Conservation (phyloP, 2,797 vertebrate genomes). For the Lagocephalus sceleratus region DNA sequence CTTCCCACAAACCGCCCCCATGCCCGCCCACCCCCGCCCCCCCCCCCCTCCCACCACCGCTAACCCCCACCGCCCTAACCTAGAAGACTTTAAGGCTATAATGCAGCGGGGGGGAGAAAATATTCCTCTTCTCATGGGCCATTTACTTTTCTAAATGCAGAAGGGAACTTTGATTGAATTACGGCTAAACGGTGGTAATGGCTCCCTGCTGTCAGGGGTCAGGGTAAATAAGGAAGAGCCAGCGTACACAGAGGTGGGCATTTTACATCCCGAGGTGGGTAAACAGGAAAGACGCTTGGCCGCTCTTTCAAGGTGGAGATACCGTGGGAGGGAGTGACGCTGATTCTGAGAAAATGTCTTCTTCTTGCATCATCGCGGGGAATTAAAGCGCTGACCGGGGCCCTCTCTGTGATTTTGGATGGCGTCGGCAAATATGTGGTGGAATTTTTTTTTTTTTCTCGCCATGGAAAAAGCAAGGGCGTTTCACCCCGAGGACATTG, state of each 20-base stretch:
- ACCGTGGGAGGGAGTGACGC: slow-evolving; percentile 14
- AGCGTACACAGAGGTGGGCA: slow-evolving; percentile 68
- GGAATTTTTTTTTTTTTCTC: slow-evolving; percentile 38
- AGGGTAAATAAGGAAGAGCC: slow-evolving; percentile 73
- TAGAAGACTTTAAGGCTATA: slow-evolving; percentile 75
- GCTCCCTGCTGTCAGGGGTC: slow-evolving; percentile 64
- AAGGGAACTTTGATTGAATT: slow-evolving; percentile 75
- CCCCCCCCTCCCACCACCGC: neutral
- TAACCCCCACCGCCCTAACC: slow-evolving; percentile 28
- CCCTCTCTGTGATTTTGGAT: slow-evolving; percentile 38
- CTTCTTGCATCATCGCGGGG: slow-evolving; percentile 47
- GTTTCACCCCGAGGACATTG: slow-evolving; percentile 37
- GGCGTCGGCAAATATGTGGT: slow-evolving; percentile 48
- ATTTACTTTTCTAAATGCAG: slow-evolving; percentile 76
- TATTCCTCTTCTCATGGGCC: slow-evolving; percentile 63
- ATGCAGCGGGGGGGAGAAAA: slow-evolving; percentile 62
- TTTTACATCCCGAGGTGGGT: slow-evolving; percentile 73
- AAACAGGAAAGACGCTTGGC: slow-evolving; percentile 76
- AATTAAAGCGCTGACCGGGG: slow-evolving; percentile 39
- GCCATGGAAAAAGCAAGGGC: slow-evolving; percentile 32
- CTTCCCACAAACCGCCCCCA: slow-evolving; percentile 41
- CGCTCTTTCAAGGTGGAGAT: slow-evolving; percentile 24
- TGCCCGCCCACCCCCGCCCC: neutral
- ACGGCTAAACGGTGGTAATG: slow-evolving; percentile 73
- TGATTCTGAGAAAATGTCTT: slow-evolving; percentile 48